Base-by-base conservation (phyloP, 2,888 invertebrate genomes). In the Pyrrhia umbra region DNA sequence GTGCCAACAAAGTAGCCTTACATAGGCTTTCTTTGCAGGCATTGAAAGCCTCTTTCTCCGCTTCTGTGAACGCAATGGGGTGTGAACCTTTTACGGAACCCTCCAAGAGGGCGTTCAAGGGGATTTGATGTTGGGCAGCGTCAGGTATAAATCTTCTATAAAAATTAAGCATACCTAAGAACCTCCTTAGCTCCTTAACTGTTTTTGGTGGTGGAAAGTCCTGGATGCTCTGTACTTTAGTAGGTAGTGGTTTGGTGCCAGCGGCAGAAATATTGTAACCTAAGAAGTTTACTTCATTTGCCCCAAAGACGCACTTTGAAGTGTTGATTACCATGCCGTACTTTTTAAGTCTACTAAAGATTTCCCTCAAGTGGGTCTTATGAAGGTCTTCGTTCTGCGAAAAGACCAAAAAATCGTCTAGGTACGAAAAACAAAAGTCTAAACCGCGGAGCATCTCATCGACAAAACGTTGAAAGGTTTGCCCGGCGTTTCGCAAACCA, bases 91-190 rank as follows among this genome's bases (percentile, higher is more conserved):
- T 52, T 5, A 52, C 52, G 0, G 52, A 5, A 1, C 52, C 52
- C 6, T 8, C 9, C 13, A 42, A 8, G n/a, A 52, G 20, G 18
- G 42, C 52, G 27, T 52, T 40, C 9, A 52, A 16, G 16, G 52
- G 52, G 8, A 42, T 27, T 10, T 52, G 52, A 23, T 30, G 27
- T 27, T 42, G 25, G 5, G 52, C 52, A 18, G 52, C 52, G 15
- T 27, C 20, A 5, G 52, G 52, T 10, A 52, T 42, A 16, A 52
- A 52, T 6, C 52, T 27, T 9, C 54, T 20, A 9, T 54, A 54
- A 20, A 54, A 54, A n/a, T 43, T 54, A 2, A 45, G 9, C 54
- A 54, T 54, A 5, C 50, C 50, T 10, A 50, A 10, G 1, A 34
- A 50, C 3, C 34, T 30, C 13, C 49, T 13, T 4, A 34, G 20